These are phyloP conservation scores for Catocala sponsa DNA, from an alignment of 2,888 invertebrate species.

Conservation along the genomic window DNA sequence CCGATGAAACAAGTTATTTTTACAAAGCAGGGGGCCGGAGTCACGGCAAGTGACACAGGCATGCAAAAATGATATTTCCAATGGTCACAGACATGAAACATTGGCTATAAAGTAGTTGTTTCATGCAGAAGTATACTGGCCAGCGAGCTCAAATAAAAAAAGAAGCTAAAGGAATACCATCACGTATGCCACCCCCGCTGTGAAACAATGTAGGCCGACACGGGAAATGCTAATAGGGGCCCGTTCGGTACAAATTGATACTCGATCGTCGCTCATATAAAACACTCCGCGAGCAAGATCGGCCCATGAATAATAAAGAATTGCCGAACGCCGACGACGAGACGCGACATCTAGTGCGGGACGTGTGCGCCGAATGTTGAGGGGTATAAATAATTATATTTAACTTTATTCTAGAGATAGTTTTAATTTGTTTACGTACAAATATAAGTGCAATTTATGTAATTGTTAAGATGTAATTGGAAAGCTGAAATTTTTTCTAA, in stretches of 20 bases:
- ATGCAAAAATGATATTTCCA: no score
- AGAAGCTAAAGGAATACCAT: constrained; percentile 18
- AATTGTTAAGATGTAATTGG: no score
- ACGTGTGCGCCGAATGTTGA: constrained; percentile 55
- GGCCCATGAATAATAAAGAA: constrained; percentile 88
- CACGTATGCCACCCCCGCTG: constrained; percentile 45
- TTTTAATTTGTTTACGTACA: background rate
- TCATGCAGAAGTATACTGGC: background rate
- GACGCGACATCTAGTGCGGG: constrained; percentile 52
- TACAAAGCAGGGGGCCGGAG: no score
- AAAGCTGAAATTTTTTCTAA: no score
- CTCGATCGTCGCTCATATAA: constrained; percentile 88
- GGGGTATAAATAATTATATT: background rate
- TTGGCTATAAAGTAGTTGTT: no score
- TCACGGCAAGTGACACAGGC: no score
- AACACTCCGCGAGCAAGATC: constrained; percentile 85
- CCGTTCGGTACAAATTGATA: constrained; percentile 86
- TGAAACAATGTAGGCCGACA: constrained; percentile 80
- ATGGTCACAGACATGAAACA: no score
- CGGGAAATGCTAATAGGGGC: constrained; percentile 83
- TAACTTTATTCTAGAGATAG: background rate
- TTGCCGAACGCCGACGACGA: constrained; percentile 75
- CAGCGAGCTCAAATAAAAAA: constrained; percentile 13
- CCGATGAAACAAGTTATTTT: no score
- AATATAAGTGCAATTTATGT: no score